These are phyloP conservation scores for Pygmarrhopalites habei DNA, from an alignment of 1,140 invertebrate species.

Conservation along the genomic window DNA sequence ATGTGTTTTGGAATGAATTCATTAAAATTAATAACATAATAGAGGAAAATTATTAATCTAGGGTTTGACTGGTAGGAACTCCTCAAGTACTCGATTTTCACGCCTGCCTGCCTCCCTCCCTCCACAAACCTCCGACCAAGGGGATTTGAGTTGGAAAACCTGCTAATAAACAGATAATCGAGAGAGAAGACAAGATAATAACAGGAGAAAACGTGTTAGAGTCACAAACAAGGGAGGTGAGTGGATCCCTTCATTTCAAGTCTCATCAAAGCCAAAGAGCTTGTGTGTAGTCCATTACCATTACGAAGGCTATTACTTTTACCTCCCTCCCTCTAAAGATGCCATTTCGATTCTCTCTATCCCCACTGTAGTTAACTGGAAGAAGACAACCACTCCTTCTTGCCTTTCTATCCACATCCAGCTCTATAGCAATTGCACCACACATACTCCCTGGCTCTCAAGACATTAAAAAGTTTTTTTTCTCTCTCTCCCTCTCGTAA, in stretches of 20 bases:
- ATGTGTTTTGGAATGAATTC: constrained; percentile 1
- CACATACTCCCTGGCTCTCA: no score
- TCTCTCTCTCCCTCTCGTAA: no score
- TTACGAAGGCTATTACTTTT: constrained; percentile 4
- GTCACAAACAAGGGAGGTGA: constrained; percentile 8
- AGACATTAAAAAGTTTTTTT: constrained; percentile 25
- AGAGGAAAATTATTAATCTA: background rate
- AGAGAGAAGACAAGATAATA: constrained; percentile 5
- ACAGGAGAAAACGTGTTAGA: constrained; percentile 2
- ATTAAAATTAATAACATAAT: constrained; percentile 19
- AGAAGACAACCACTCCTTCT: background rate
- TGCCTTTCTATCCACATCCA: background rate
- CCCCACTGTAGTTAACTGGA: background rate
- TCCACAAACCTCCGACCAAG: background rate
- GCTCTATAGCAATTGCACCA: no score
- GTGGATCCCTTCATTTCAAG: constrained; percentile 2
- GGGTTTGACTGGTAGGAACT: no score
- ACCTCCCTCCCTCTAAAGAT: constrained; percentile 10
- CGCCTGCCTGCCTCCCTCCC: background rate
- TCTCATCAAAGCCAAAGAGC: background rate
- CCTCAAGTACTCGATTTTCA: constrained; percentile 7
- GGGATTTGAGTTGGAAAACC: background rate
- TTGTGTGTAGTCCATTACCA: constrained; percentile 4
- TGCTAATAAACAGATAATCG: constrained; percentile 18
- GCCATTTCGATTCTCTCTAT: constrained; percentile 12